Conservation (phyloP, 2,797 vertebrate species). For the Phoebastria nigripes region DNA sequence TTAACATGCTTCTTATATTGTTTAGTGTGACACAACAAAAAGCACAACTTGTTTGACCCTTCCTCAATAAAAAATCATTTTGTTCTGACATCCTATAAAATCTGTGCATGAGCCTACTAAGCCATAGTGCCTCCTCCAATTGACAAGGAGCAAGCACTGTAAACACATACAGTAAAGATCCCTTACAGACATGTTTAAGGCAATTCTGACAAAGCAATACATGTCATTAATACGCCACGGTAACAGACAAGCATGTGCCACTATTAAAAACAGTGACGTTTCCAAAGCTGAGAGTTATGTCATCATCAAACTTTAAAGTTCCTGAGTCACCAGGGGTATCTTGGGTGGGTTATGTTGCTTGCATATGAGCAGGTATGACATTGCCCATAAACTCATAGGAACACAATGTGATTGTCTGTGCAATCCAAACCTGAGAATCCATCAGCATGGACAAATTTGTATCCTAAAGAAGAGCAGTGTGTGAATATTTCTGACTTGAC, state of each 20-base stretch:
- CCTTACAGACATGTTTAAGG: not conserved
- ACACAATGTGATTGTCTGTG: not conserved
- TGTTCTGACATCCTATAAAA: constrained; percentile 74
- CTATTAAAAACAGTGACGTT: not conserved
- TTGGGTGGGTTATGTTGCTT: not conserved
- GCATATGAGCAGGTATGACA: not conserved
- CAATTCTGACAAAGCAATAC: not conserved
- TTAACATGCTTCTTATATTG: constrained; percentile 68
- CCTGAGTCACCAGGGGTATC: not conserved
- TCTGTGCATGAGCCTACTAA: constrained; percentile 41
- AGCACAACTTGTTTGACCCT: constrained; percentile 71
- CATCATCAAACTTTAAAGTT: not conserved
- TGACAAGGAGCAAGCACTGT: constrained; percentile 32
- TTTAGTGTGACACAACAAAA: constrained; percentile 77
- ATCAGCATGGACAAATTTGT: not conserved
- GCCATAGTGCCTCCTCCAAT: constrained; percentile 57
- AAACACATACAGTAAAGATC: constrained; percentile 42
- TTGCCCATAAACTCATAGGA: not conserved
- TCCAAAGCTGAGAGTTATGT: not conserved
- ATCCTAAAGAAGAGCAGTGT: not conserved
- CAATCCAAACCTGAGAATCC: not conserved
- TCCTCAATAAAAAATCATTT: constrained; percentile 76
- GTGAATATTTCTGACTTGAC: not conserved
- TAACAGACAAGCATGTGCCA: not conserved
- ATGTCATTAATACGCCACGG: fast-evolving